Percentiles rank a stretch among this genome's conserved stretches.
phyloP scores from a whole-genome alignment of 2,113 vertebrate species.

The Podocnemis expansa region DNA sequence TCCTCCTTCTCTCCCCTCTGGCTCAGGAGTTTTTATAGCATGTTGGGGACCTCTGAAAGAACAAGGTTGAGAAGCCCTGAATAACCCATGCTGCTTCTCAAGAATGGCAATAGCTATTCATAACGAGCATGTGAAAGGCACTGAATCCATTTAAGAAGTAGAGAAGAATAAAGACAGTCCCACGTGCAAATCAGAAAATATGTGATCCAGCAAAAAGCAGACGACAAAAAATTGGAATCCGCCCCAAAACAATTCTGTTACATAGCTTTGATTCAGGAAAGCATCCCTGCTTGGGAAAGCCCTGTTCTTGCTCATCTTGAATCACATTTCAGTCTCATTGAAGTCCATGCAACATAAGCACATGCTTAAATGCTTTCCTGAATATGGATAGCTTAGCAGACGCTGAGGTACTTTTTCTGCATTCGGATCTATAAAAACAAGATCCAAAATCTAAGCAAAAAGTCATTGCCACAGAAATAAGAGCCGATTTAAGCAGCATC shows the following conservation, averaged over 20 bases:
- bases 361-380: neutral
- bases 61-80: no score
- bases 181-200: neutral
- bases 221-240: neutral
- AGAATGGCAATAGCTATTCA: neutral
- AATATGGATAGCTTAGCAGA: neutral
- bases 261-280: neutral
- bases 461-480: neutral
- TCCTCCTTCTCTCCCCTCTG: no score
- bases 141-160: rapidly evolving
- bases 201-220: neutral
- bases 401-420: neutral
- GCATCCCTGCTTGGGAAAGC: neutral
- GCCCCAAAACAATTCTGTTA: neutral
- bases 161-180: no score
- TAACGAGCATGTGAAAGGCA: neutral
- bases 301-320: rapidly evolving
- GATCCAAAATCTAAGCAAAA: neutral
- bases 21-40: no score
- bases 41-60: no score
- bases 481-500: neutral
- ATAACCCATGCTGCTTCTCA: rapidly evolving
- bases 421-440: neutral
- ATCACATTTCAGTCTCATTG: rapidly evolving
- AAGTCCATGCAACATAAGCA: neutral